Conservation (phyloP, 64 coral and sea anemone species). For the Porites australiensis region DNA sequence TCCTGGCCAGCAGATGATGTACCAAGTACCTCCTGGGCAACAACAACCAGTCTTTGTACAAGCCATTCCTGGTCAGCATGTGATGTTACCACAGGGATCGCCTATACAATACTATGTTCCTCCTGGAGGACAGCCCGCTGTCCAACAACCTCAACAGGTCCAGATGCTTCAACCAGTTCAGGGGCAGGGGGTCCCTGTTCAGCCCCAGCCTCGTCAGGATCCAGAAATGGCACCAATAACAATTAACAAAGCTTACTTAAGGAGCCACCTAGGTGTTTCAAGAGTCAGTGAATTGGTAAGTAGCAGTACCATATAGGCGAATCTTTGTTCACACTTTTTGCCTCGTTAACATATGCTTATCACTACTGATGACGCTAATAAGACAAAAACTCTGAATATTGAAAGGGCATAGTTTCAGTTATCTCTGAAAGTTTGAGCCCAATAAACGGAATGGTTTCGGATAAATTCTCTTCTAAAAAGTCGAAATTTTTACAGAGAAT, state of each 20-base stretch:
- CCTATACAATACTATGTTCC: neutral
- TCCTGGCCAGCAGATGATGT: neutral
- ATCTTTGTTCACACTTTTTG: too few relatives aligned
- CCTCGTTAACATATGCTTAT: too few relatives aligned
- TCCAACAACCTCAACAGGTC: neutral
- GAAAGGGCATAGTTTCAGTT: too few relatives aligned
- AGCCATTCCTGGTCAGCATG: neutral
- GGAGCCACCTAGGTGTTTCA: neutral
- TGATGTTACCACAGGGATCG: conserved; percentile 1
- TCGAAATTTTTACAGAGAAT: too few relatives aligned
- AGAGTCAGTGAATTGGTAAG: neutral
- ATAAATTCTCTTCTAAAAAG: too few relatives aligned
- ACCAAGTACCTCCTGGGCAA: conserved; percentile 1
- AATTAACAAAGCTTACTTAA: neutral
- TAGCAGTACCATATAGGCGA: neutral
- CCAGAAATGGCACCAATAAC: neutral
- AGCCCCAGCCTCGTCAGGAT: neutral
- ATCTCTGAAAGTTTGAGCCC: too few relatives aligned
- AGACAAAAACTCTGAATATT: too few relatives aligned
- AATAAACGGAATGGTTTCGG: too few relatives aligned
- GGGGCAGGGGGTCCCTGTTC: neutral
- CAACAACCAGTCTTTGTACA: neutral
- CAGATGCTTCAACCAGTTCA: neutral
- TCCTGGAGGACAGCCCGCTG: neutral
- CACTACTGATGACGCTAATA: too few relatives aligned